Percentiles rank a stretch among this genome's conserved stretches.
These are phyloP conservation scores for Bellardia bayeri DNA, from an alignment of 2,888 invertebrate species.

Conservation along the genomic window DNA sequence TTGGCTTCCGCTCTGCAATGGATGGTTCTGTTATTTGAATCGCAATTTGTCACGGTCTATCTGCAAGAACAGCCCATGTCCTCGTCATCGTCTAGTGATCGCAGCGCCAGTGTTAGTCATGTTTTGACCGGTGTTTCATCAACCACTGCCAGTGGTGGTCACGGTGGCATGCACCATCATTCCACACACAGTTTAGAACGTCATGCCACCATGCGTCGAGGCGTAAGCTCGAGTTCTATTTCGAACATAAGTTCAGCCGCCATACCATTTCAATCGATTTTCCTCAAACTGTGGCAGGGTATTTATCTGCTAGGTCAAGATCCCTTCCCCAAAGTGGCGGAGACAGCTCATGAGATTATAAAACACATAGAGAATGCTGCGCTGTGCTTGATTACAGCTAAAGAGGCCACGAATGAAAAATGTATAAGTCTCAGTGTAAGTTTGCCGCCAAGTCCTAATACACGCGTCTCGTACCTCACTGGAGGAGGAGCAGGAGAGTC, in stretches of 20 bases:
- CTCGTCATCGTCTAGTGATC: constrained; percentile 76
- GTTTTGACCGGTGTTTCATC: constrained; percentile 73
- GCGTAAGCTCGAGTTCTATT: constrained; percentile 89
- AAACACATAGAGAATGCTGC: constrained; percentile 90
- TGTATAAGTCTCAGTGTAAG: constrained; percentile 84
- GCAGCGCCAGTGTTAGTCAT: constrained; percentile 79
- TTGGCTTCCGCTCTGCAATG: constrained; percentile 94
- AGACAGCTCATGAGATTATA: constrained; percentile 91
- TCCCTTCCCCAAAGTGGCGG: constrained; percentile 93
- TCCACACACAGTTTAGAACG: constrained; percentile 84
- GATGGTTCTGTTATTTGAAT: constrained; percentile 94
- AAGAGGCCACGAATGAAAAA: constrained; percentile 83
- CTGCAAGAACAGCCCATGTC: constrained; percentile 86
- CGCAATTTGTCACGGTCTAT: constrained; percentile 92
- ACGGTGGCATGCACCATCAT: constrained; percentile 73
- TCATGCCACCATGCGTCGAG: constrained; percentile 86
- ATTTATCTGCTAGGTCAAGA: constrained; percentile 92
- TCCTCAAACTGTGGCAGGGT: constrained; percentile 95
- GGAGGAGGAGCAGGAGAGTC: constrained; percentile 74
- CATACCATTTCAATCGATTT: constrained; percentile 87
- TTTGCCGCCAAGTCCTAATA: constrained; percentile 87
- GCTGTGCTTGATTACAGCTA: constrained; percentile 82
- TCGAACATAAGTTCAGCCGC: constrained; percentile 84
- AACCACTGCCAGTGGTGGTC: constrained; percentile 47
- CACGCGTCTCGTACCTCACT: constrained; percentile 84